Conservation (phyloP, 2,888 invertebrate genomes). For the Idaea straminata region DNA sequence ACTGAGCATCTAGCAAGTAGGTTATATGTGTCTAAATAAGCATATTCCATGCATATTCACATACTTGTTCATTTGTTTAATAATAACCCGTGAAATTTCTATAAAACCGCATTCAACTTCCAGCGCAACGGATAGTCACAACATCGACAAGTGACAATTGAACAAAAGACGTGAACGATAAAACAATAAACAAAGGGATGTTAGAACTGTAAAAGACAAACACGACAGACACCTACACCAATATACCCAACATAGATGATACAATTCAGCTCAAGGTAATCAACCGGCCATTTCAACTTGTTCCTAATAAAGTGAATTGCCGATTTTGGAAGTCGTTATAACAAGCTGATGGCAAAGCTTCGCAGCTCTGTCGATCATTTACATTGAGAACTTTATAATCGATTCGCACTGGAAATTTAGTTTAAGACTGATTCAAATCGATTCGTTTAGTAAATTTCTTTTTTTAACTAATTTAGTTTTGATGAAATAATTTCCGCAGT, state of each 20-base stretch:
- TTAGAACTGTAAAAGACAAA: conserved; percentile 9
- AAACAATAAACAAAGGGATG: conserved; percentile 16
- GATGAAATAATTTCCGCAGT: background rate
- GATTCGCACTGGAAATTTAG: background rate
- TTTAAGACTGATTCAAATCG: background rate
- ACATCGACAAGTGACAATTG: conserved; percentile 1
- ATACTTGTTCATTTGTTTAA: no score
- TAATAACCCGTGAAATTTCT: no score
- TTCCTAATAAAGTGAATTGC: conserved; percentile 17
- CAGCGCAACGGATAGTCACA: background rate
- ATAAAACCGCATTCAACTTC: background rate
- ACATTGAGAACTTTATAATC: background rate
- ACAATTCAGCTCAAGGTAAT: conserved; percentile 22
- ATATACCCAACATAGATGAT: conserved; percentile 4
- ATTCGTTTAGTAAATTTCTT: background rate
- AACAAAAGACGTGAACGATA: background rate
- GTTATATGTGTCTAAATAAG: no score
- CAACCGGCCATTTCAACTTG: conserved; percentile 12
- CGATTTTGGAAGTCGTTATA: conserved; percentile 6
- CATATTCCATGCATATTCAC: no score
- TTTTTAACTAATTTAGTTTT: background rate
- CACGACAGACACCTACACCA: background rate
- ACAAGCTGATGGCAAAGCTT: background rate
- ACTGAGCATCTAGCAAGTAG: no score
- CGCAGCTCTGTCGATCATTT: background rate